These are phyloP conservation scores for Emmelina monodactyla DNA, from an alignment of 2,888 invertebrate genomes.

Conservation along the genomic window DNA sequence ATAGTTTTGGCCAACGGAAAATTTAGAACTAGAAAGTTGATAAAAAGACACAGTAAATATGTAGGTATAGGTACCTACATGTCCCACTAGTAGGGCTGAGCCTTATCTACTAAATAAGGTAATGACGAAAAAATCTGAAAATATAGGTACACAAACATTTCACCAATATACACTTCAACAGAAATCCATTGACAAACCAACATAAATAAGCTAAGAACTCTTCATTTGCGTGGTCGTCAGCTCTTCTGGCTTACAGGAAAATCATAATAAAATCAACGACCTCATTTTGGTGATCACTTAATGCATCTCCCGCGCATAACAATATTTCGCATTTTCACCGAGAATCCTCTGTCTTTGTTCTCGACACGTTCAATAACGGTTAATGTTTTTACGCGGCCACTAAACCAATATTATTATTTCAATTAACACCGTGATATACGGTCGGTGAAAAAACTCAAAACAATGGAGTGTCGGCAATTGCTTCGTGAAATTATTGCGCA, in stretches of 20 bases:
- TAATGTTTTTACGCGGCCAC: constrained; percentile 53
- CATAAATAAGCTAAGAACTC: not conserved
- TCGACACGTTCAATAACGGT: constrained; percentile 35
- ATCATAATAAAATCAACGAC: constrained; percentile 26
- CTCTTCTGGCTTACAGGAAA: constrained; percentile 20
- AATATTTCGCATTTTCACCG: constrained; percentile 53
- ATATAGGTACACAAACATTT: constrained; percentile 1
- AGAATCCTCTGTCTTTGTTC: constrained; percentile 55
- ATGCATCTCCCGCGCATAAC: constrained; percentile 29
- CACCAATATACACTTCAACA: no score
- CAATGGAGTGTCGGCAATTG: constrained; percentile 52
- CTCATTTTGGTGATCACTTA: constrained; percentile 20
- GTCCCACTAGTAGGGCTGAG: no score
- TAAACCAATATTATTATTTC: constrained; percentile 56
- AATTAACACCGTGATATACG: constrained; percentile 56
- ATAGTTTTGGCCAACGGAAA: no score
- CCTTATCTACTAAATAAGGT: no score
- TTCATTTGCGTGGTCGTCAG: no score
- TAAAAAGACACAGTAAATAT: no score
- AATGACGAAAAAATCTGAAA: no score
- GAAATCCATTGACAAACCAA: not conserved
- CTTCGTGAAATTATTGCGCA: constrained; percentile 45
- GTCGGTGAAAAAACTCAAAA: constrained; percentile 51
- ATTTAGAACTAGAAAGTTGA: no score
- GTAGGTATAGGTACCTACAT: no score